Percentiles rank a stretch among this genome's conserved stretches.
phyloP scores from a whole-genome alignment of 1,140 invertebrate genomes.

The Euwallacea similis region DNA sequence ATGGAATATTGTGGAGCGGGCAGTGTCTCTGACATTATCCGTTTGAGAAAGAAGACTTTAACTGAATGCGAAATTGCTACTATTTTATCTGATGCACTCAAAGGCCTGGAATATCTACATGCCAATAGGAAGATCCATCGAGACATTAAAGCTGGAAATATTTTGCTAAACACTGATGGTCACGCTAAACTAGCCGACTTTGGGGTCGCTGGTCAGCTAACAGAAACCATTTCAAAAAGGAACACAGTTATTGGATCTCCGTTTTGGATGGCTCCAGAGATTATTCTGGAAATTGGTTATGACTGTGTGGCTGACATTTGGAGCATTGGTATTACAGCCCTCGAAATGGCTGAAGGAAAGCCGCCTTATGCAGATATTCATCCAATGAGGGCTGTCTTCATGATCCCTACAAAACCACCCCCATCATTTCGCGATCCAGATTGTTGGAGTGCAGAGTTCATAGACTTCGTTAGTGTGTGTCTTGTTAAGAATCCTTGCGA shows the following conservation, averaged over 20 bases:
- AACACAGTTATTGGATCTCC: constrained; percentile 99
- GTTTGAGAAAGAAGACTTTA: constrained; percentile 92
- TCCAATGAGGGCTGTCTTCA: constrained; percentile 99
- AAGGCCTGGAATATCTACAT: constrained; percentile 96
- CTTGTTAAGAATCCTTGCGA: constrained; percentile 93
- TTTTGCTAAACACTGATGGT: constrained; percentile 97
- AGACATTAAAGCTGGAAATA: constrained; percentile 98
- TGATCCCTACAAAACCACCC: constrained; percentile 99
- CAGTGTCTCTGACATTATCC: constrained; percentile 98
- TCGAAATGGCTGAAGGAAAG: constrained; percentile 99
- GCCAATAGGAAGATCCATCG: constrained; percentile 92
- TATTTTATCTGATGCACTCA: constrained; percentile 91
- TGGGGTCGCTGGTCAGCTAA: constrained; percentile 99
- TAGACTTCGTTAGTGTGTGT: constrained; percentile 96
- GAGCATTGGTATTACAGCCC: constrained; percentile 95
- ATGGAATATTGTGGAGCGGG: constrained; percentile 99
- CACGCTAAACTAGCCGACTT: constrained; percentile 98
- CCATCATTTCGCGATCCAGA: constrained; percentile 96
- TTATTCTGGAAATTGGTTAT: constrained; percentile 99
- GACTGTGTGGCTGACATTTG: constrained; percentile 99
- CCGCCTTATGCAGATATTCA: constrained; percentile 99
- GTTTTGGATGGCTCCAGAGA: constrained; percentile 99
- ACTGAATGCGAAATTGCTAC: constrained; percentile 97
- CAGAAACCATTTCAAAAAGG: constrained; percentile 99
- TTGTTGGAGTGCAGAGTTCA: constrained; percentile 94